Evolutionary conservation across 2,888 invertebrate genomes (phyloP), one percentile per base, ranked within the genome.

Genomic region (Leptopterna dolabrata): DNA sequence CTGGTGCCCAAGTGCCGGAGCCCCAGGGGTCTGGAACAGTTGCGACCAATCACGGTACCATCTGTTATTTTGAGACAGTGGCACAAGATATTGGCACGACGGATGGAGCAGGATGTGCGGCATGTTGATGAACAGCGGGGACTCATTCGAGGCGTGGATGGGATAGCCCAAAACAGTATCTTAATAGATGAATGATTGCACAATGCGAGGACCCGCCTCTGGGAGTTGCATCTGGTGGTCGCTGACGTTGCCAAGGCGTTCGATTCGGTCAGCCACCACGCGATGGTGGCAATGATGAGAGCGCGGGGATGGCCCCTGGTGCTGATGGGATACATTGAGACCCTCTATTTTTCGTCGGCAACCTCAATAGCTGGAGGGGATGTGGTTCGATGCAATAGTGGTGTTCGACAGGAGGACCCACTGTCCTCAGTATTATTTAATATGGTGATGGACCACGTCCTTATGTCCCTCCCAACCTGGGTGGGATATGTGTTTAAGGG

Each of bases 171-270:
- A 27, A 71, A 71, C 71, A 16, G 6, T 4, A 27, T 11, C 27
- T 71, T 19, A 7, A 24, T 4, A 3, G 9, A 4, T 4, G 3
- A 3, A 4, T 71, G 71, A 7, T n/a, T 71, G 71, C 4, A n/a
- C n/a, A n/a, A n/a, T n/a, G n/a, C n/a, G n/a, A n/a, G n/a, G n/a
- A n/a, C n/a, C n/a, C n/a, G n/a, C 6, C 92, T 92, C 7, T 93
- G 92, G 76, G 92, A 90, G 11, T 92, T 92, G 47, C 93, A 90
- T 24, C 84, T 76, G 6, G 73, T 84, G 76, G 84, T 82, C 14
- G 92, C 91, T 27, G 78, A 80, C 29, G 55, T 45, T 55, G 45
- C 71, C 43, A 24, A 86, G 81, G 55, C 76, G 30, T 80, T 90
- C 90, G 80, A 91, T 90, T 88, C 92, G 92, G 19, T 90, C 2